phyloP scores from a whole-genome alignment of 2,888 invertebrate species.

The Thyatira batis region DNA sequence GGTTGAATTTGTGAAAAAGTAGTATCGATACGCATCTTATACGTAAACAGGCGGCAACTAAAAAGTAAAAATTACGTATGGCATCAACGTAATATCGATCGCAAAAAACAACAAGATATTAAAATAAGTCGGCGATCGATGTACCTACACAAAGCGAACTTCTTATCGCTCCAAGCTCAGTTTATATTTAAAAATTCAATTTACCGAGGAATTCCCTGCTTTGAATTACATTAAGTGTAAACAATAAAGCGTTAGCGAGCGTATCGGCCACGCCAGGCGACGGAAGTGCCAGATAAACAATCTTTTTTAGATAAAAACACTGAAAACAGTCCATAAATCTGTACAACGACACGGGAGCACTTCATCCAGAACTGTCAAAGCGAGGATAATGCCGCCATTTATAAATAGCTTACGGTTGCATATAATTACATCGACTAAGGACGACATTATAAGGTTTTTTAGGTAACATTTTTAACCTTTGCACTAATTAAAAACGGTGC shows the following conservation, averaged over 20 bases:
- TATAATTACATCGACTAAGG: slow-evolving; percentile 41
- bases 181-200: slow-evolving; percentile 78
- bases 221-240: slow-evolving; percentile 82
- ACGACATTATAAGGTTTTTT: slow-evolving; percentile 50
- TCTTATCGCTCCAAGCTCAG: slow-evolving; percentile 51
- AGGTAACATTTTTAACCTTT: slow-evolving; percentile 64
- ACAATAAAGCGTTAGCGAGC: slow-evolving; percentile 78
- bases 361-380: slow-evolving; percentile 69
- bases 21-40: too few relatives aligned
- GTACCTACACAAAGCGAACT: slow-evolving; percentile 67
- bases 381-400: slow-evolving; percentile 34
- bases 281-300: slow-evolving; percentile 81
- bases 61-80: slow-evolving; percentile 65
- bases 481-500: slow-evolving; percentile 72
- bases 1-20: too few relatives aligned
- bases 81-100: slow-evolving; percentile 68
- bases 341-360: slow-evolving; percentile 55
- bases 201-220: slow-evolving; percentile 79
- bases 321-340: slow-evolving; percentile 78
- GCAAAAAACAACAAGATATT: slow-evolving; percentile 65
- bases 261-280: slow-evolving; percentile 77
- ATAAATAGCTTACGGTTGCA: slow-evolving; percentile 46
- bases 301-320: slow-evolving; percentile 79
- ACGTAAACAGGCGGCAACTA: slow-evolving; percentile 37
- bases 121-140: slow-evolving; percentile 60